Evolutionary conservation across 2,113 vertebrate species (phyloP), one percentile per base, ranked within the genome.

Genomic region (Oncorhynchus masou): DNA sequence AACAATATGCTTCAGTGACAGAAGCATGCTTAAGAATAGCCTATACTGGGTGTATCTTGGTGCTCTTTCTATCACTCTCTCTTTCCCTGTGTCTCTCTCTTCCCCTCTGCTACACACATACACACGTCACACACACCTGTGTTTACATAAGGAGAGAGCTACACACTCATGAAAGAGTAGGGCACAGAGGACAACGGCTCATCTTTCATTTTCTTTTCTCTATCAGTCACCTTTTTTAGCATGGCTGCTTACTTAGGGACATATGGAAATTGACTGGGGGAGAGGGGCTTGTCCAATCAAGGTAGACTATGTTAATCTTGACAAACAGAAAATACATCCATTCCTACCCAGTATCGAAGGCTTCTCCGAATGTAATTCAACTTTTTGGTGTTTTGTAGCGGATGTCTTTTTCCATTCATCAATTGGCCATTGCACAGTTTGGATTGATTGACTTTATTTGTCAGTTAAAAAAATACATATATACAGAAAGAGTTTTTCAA

Each of bases 91-190:
- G 22, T 49, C 12, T 48, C 34, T 48, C 34, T 65, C 60, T 48
- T 22, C 24, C 19, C 69, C 20, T 70, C 22, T 45, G 54, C 11
- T 9, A 39, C 68, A 39, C 34, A 11, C 25, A 60, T 4, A 4
- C 22, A 62, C 39, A 45, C 9, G 8, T 45, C 79, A 85, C 71
- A 79, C 83, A 87, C 86, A 88, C 81, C 86, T 87, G 86, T 91
- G 85, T 91, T 91, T 92, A 85, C 87, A 73, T 67, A 91, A 84
- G 88, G 82, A 83, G 79, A 74, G 74, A 77, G 81, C 66, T 48
- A 68, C 68, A 68, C 49, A 9, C 39, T 39, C 39, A 39, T 39
- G 39, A 39, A 9, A 9, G 39, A 39, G 39, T 70, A 60, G 72
- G 65, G 39, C 13, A 15, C 74, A 57, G 64, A 75, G 71, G 79